Conservation (phyloP, 1,140 invertebrate species). For the Metopolophium dirhodum region DNA sequence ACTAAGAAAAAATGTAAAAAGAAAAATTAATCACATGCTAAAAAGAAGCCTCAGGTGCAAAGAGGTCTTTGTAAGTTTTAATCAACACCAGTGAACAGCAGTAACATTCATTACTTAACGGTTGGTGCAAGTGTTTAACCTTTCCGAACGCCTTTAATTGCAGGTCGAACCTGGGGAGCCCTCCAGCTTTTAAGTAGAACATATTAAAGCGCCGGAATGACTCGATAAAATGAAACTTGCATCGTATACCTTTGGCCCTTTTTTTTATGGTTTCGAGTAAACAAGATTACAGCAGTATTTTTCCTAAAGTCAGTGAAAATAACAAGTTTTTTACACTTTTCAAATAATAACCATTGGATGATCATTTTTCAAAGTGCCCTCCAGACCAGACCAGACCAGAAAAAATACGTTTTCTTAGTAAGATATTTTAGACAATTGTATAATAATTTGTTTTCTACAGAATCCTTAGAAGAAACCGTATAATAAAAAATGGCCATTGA, state of each 20-base stretch:
- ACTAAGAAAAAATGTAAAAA: conserved; percentile 24
- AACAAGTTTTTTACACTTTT: background rate
- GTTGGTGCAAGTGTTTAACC: conserved; percentile 48
- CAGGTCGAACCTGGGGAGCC: background rate
- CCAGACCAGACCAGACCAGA: background rate
- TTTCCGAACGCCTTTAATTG: conserved; percentile 40
- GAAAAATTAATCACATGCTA: conserved; percentile 37
- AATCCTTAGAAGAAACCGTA: background rate
- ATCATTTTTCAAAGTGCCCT: background rate
- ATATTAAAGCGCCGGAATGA: conserved; percentile 39
- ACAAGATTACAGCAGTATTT: conserved; percentile 28
- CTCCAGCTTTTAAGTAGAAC: conserved; percentile 47
- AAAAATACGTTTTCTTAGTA: background rate
- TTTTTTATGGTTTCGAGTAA: conserved; percentile 42
- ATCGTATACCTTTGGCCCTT: conserved; percentile 49
- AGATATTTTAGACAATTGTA: background rate
- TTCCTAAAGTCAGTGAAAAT: background rate
- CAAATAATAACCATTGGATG: background rate
- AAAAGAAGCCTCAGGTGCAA: conserved; percentile 42
- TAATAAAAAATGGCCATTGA: background rate
- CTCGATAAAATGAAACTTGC: conserved; percentile 52
- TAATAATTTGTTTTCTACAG: background rate
- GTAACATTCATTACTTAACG: conserved; percentile 49
- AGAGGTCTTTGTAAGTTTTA: conserved; percentile 51
- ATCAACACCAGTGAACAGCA: conserved; percentile 50